Evolutionary conservation across 2,888 invertebrate genomes (phyloP), one percentile per base, ranked within the genome.

Genomic region (Palloptera scutellata): DNA sequence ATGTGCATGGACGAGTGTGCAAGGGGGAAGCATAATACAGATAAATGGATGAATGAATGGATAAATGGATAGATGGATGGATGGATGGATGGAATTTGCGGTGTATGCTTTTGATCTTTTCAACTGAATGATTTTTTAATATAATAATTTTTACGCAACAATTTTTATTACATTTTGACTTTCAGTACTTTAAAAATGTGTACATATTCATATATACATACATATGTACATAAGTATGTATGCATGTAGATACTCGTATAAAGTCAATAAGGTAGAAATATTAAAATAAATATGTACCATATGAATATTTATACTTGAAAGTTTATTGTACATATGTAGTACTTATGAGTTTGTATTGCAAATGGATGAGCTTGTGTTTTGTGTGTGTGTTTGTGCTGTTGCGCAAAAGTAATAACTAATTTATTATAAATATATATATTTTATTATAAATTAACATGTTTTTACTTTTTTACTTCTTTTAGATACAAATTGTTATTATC

Each of bases 101-200:
- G 63, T 66, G 69, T 65, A 81, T 81, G 82, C 82, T 82, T 81
- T 81, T 82, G 81, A 81, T 82, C 83, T 81, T 83, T 81, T 79
- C 83, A 79, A 81, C 78, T 79, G 79, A 79, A 80, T 72, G 82
- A 82, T 78, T 83, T 81, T 80, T 81, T 81, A 81, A 82, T 30
- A 30, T 81, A 82, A 79, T 75, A 75, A 75, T 69, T 71, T 71
- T 65, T 61, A 69, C 67, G 65, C 70, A 72, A 71, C 71, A 67
- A 74, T 73, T 74, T 74, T 73, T 73, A 73, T 73, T 74, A 69
- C 63, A 61, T 68, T 70, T 68, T 66, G 63, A 64, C 62, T 66
- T 65, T 64, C 60, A 64, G 67, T 67, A 59, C 61, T 57, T 61
- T 61, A 64, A 41, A 60, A 60, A 59, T 51, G 30, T 30, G 45